phyloP scores from a whole-genome alignment of 2,797 vertebrate genomes.

The Amblyopsis hoosieri region DNA sequence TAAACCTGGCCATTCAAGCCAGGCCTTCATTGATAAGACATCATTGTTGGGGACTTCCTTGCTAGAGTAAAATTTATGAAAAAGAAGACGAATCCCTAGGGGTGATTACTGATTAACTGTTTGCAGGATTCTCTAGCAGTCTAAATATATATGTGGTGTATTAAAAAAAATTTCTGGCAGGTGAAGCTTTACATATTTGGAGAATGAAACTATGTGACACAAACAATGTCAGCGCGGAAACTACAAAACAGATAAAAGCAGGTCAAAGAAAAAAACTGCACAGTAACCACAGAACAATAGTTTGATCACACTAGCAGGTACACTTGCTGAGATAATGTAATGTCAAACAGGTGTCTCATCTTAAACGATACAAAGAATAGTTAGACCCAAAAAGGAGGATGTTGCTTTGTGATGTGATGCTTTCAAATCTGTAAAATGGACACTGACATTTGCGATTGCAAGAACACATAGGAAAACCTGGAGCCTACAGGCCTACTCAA shows the following conservation, averaged over 20 bases:
- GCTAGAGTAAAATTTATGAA: constrained; percentile 44
- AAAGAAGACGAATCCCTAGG: constrained; percentile 52
- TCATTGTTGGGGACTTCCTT: constrained; percentile 52
- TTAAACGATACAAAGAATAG: no score
- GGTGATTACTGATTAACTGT: constrained; percentile 22
- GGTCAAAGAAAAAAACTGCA: constrained; percentile 48
- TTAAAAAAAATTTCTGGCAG: no score
- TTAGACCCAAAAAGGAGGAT: no score
- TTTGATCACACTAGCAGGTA: constrained; percentile 6
- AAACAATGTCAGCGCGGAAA: constrained; percentile 54
- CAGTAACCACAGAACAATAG: constrained; percentile 26
- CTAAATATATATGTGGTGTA: constrained; percentile 15
- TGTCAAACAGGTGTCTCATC: constrained; percentile 2
- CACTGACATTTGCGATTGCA: no score
- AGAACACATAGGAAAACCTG: constrained; percentile 9
- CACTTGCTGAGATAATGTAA: constrained; percentile 9
- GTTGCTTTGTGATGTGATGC: no score
- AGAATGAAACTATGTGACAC: constrained; percentile 53
- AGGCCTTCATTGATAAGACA: constrained; percentile 60
- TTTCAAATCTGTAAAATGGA: no score
- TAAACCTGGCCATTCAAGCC: neutral
- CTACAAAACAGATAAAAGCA: constrained; percentile 44
- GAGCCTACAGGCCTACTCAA: constrained; percentile 19
- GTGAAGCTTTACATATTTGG: constrained; percentile 42
- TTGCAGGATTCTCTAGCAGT: constrained; percentile 39